Evolutionary conservation across 2,797 vertebrate species (phyloP).

Genomic region (Falco cherrug): DNA sequence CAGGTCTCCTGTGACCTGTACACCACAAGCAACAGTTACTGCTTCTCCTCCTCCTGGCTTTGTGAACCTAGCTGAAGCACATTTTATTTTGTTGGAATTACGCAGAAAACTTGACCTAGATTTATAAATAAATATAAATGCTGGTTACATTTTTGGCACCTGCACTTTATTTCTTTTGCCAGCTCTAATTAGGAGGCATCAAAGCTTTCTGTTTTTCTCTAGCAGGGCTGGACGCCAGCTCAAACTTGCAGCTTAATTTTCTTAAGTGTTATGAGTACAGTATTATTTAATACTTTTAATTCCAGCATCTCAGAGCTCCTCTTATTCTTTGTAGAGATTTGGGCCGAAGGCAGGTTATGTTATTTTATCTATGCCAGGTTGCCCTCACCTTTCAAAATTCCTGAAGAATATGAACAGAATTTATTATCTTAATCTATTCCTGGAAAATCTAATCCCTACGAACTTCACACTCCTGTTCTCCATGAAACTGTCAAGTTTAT

Average conservation of each 20-base stretch:
- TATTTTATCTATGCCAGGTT: neutral
- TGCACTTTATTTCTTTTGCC: neutral
- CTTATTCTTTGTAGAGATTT: neutral
- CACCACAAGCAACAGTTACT: neutral
- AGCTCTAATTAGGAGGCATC: neutral
- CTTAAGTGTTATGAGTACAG: neutral
- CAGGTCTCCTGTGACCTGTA: neutral
- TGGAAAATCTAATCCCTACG: neutral
- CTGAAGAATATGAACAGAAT: neutral
- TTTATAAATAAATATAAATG: neutral
- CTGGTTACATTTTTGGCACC: neutral
- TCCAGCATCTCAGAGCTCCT: neutral
- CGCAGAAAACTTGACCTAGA: neutral
- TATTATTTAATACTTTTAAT: conserved; percentile 1
- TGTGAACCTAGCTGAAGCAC: neutral
- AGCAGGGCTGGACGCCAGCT: neutral
- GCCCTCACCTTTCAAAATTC: neutral
- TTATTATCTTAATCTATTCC: neutral
- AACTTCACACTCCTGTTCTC: neutral
- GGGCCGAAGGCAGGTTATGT: neutral
- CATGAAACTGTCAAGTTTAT: neutral
- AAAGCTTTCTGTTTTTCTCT: neutral
- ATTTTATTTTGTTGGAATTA: neutral
- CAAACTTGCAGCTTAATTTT: conserved; percentile 25
- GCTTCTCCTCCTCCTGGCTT: neutral